A percentile compares a stretch with the other conserved stretches of the same genome.
Conservation (phyloP, 2,113 vertebrate genomes). For the Trogon melanurus region DNA sequence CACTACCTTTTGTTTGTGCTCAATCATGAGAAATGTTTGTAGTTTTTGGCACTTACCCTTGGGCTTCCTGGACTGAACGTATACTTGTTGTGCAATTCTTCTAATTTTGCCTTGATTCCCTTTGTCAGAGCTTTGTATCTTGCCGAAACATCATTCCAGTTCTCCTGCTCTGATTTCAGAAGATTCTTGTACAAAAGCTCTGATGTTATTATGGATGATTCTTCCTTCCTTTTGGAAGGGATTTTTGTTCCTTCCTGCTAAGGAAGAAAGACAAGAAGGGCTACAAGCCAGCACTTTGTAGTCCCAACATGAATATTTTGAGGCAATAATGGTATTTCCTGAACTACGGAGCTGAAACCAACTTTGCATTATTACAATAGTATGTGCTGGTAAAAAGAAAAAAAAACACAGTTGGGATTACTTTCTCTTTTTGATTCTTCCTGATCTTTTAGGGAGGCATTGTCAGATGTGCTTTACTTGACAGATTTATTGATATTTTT, state of each 20-base stretch:
- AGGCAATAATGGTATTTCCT: neutral
- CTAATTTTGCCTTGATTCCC: conserved; percentile 79
- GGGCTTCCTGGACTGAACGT: conserved; percentile 48
- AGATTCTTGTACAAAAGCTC: conserved; percentile 66
- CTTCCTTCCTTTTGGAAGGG: neutral
- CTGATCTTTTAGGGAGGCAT: neutral
- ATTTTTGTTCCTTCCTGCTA: conserved; percentile 19
- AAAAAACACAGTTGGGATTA: neutral
- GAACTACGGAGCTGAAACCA: neutral
- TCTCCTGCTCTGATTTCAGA: conserved; percentile 70
- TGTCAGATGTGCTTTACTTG: neutral
- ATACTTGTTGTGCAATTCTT: conserved; percentile 72
- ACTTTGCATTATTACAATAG: neutral
- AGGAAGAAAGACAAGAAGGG: neutral
- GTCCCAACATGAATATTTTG: neutral
- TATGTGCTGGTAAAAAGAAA: neutral
- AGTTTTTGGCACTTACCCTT: conserved; percentile 76
- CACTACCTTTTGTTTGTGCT: neutral
- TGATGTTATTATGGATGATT: neutral
- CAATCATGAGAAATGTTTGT: neutral
- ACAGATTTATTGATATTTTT: neutral
- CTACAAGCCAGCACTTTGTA: neutral
- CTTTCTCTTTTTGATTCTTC: neutral
- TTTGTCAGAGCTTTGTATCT: conserved; percentile 76
- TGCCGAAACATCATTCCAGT: conserved; percentile 62